Evolutionary conservation across 2,797 vertebrate genomes (phyloP).

Genomic region (Streptopelia turtur): DNA sequence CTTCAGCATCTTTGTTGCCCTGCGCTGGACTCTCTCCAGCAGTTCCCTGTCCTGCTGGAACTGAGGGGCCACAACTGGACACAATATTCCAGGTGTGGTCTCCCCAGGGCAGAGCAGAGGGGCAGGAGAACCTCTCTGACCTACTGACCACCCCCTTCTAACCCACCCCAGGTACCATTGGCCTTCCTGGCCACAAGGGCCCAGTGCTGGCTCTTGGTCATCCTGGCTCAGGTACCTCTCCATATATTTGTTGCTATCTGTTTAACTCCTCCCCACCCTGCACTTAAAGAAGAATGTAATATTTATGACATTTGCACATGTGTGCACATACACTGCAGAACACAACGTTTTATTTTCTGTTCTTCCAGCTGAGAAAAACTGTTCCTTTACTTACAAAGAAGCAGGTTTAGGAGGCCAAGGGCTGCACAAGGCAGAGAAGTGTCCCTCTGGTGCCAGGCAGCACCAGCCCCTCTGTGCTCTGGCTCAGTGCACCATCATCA

Average conservation of each 20-base stretch:
- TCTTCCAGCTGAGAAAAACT: background rate
- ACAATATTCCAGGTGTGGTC: no score
- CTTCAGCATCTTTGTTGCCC: no score
- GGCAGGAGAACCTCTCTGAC: no score
- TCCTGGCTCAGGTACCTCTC: background rate
- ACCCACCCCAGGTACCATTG: no score
- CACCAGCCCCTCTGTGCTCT: background rate
- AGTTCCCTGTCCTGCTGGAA: no score
- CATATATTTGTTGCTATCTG: background rate
- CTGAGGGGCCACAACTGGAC: no score
- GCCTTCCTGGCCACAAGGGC: no score
- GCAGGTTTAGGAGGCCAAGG: background rate
- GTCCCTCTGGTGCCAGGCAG: background rate
- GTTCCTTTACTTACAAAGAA: background rate
- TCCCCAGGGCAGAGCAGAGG: no score
- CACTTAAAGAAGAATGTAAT: background rate
- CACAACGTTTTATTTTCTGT: background rate
- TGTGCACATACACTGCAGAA: background rate
- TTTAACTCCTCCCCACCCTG: background rate
- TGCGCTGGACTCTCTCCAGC: no score
- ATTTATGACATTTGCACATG: accelerated
- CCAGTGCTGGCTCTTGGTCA: no score
- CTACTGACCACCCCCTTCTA: no score
- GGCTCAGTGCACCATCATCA: background rate
- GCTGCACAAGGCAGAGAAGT: background rate